Conservation (phyloP, 2,888 invertebrate genomes). For the Homarus gammarus region DNA sequence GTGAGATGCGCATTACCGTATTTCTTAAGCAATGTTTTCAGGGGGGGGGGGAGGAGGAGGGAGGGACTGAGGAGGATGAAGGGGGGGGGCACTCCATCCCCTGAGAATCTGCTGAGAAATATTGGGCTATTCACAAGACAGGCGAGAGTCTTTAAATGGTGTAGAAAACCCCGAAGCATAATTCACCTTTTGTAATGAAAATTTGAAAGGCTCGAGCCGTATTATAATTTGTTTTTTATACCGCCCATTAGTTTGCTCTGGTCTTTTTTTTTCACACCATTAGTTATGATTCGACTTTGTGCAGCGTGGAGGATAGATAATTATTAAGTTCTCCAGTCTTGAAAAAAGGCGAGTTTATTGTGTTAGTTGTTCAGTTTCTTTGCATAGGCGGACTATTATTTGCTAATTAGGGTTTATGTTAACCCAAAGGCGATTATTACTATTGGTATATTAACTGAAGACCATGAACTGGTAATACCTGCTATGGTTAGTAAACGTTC, state of each 20-base stretch:
- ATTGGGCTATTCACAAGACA: slow-evolving; percentile 54
- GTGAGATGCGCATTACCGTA: slow-evolving; percentile 53
- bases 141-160: slow-evolving; percentile 55
- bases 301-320: no score
- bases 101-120: slow-evolving; percentile 32
- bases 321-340: no score
- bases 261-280: background rate
- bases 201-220: slow-evolving; percentile 39
- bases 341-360: no score
- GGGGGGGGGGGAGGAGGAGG: background rate
- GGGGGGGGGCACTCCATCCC: background rate
- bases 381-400: no score
- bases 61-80: background rate
- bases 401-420: no score
- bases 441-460: no score
- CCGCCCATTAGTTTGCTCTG: no score
- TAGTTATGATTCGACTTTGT: no score
- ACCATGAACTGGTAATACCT: no score
- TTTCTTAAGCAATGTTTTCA: slow-evolving; percentile 54
- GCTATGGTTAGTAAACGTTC: no score
- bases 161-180: slow-evolving; percentile 46
- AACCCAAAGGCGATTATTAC: no score
- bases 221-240: background rate
- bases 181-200: slow-evolving; percentile 67
- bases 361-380: no score